Conservation (phyloP, 2,797 vertebrate genomes). For the Sebastes variabilis region DNA sequence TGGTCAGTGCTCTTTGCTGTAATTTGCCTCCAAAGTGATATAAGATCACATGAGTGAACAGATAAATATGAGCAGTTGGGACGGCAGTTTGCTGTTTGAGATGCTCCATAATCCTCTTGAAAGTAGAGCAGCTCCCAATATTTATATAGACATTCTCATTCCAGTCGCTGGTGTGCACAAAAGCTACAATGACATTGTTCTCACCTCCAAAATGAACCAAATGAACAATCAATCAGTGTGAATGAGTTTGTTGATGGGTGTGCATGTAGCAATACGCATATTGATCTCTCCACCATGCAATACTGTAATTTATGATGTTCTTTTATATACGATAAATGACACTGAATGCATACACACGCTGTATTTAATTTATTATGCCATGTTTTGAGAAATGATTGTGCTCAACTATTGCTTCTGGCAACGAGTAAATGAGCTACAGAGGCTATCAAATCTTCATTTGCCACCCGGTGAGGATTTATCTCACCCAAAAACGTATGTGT, state of each 20-base stretch:
- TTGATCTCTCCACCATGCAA: neutral
- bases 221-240: neutral
- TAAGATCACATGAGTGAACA: neutral
- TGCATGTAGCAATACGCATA: neutral
- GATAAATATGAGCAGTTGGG: neutral
- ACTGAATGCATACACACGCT: neutral
- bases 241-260: neutral
- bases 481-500: neutral
- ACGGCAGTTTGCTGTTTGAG: neutral
- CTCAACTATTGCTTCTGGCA: constrained; percentile 16
- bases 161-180: neutral
- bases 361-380: neutral
- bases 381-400: neutral
- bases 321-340: neutral
- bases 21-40: neutral
- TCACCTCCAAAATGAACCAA: neutral
- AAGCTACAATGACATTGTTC: neutral
- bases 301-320: neutral
- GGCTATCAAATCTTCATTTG: constrained; percentile 21
- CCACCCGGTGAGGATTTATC: constrained; percentile 25
- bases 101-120: neutral
- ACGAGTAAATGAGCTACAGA: constrained; percentile 3
- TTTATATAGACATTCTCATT: neutral
- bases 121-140: neutral
- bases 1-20: neutral